These are phyloP conservation scores for Hoplostethus mediterraneus DNA, from an alignment of 2,797 vertebrate species.

Conservation along the genomic window DNA sequence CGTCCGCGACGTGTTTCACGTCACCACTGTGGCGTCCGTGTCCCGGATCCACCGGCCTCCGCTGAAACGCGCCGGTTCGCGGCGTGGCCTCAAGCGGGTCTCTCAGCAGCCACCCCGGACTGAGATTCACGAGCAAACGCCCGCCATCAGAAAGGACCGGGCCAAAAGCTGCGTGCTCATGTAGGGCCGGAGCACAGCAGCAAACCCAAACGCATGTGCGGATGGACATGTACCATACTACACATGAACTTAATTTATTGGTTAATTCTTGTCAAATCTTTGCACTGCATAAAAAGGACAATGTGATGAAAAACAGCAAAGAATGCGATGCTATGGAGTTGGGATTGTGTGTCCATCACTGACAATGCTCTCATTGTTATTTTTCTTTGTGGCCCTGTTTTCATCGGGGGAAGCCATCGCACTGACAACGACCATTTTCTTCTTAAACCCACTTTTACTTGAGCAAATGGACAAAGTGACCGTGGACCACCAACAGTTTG, in stretches of 20 bases:
- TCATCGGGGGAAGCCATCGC: conserved; percentile 43
- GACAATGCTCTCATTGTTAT: conserved; percentile 53
- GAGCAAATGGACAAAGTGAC: conserved; percentile 41
- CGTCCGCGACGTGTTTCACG: conserved; percentile 94
- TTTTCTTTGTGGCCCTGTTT: conserved; percentile 60
- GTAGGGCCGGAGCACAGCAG: conserved; percentile 79
- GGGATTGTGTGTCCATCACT: conserved; percentile 56
- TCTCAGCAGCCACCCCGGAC: conserved; percentile 90
- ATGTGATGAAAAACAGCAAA: conserved; percentile 50
- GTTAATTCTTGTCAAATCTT: conserved; percentile 68
- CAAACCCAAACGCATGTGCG: conserved; percentile 11
- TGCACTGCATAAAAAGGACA: conserved; percentile 68
- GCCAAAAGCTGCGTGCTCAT: conserved; percentile 96
- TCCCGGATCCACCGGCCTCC: conserved; percentile 82
- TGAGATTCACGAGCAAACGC: conserved; percentile 85
- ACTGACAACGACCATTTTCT: conserved; percentile 41
- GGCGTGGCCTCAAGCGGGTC: conserved; percentile 89
- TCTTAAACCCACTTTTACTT: conserved; percentile 48
- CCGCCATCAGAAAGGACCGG: conserved; percentile 91
- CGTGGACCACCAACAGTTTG: conserved; percentile 30
- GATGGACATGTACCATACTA: conserved; percentile 30
- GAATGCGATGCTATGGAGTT: conserved; percentile 54
- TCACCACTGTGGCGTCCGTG: conserved; percentile 92
- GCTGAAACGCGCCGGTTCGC: conserved; percentile 89
- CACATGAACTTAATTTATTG: conserved; percentile 76